Conservation (phyloP, 1,140 invertebrate species). For the Parapsyche elsis region DNA sequence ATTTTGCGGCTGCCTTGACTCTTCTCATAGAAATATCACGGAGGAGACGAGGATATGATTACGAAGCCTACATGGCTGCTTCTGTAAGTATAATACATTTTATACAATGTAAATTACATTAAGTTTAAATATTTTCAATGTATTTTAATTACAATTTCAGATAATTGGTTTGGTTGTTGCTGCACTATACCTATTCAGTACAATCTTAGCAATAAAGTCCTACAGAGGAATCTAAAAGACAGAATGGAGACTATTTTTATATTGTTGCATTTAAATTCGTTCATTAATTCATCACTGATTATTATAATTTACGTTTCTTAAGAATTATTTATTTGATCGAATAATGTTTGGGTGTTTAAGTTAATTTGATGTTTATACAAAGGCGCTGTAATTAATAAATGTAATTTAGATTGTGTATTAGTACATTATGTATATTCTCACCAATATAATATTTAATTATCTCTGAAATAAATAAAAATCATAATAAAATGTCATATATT, state of each 20-base stretch:
- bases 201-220: slow-evolving; percentile 76
- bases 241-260: neutral
- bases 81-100: slow-evolving; percentile 68
- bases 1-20: slow-evolving; percentile 74
- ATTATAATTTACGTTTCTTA: too few species aligned
- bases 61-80: slow-evolving; percentile 74
- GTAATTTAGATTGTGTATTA: too few species aligned
- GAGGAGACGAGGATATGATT: slow-evolving; percentile 64
- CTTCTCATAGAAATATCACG: slow-evolving; percentile 73
- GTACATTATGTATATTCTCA: too few species aligned
- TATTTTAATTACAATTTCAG: slow-evolving; percentile 66
- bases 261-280: slow-evolving; percentile 10
- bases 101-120: neutral
- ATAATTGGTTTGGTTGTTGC: slow-evolving; percentile 78
- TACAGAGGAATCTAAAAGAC: slow-evolving; percentile 66
- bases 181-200: slow-evolving; percentile 78
- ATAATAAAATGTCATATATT: too few species aligned
- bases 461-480: too few species aligned
- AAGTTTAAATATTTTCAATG: too few species aligned
- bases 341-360: too few species aligned
- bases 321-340: too few species aligned
- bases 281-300: too few species aligned
- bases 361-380: too few species aligned
- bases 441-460: too few species aligned
- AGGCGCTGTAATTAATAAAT: too few species aligned